Conservation (phyloP, 2,113 vertebrate genomes). For the Cairina moschata region DNA sequence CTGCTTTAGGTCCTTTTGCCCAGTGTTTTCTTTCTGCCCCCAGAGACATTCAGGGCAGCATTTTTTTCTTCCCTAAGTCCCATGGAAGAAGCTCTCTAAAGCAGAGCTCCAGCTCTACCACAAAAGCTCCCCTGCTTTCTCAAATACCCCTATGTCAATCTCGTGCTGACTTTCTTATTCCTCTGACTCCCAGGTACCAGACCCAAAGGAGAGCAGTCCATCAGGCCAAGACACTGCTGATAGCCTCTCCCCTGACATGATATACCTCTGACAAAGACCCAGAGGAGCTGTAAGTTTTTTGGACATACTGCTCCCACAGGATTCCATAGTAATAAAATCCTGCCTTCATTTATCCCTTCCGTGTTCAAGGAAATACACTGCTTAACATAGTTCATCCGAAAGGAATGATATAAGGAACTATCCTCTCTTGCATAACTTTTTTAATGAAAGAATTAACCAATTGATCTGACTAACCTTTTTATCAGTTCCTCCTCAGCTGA, state of each 20-base stretch:
- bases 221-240: conserved; percentile 11
- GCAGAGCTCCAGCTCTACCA: neutral
- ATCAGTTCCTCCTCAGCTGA: neutral
- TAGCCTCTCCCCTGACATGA: neutral
- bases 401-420: conserved; percentile 9
- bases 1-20: conserved; percentile 18
- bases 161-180: neutral
- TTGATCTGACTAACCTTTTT: conserved; percentile 20
- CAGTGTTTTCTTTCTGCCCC: neutral
- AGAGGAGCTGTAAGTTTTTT: neutral
- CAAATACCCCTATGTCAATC: neutral
- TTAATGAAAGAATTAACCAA: conserved; percentile 20
- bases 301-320: conserved; percentile 28
- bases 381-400: neutral
- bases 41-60: neutral
- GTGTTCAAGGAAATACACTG: conserved; percentile 1
- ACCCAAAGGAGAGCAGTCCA: neutral
- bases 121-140: neutral
- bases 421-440: neutral
- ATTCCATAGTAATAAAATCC: neutral
- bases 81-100: neutral
- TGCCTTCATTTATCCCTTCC: neutral
- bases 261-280: neutral
- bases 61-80: neutral
- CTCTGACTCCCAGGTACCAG: neutral